phyloP scores from a whole-genome alignment of 2,797 vertebrate genomes.

The Acipenser ruthenus region DNA sequence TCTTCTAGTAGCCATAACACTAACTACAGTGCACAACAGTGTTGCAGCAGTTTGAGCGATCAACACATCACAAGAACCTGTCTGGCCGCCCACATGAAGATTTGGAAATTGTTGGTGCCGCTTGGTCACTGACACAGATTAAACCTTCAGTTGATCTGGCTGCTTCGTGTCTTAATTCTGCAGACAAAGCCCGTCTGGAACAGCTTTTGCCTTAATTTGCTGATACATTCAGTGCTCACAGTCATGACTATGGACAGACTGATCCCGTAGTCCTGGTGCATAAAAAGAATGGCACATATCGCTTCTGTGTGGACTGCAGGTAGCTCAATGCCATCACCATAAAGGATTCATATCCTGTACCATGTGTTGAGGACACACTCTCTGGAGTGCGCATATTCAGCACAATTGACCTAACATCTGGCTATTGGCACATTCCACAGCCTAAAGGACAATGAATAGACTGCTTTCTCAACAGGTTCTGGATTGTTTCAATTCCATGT shows the following conservation, averaged over 20 bases:
- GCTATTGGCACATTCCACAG: slow-evolving; percentile 16
- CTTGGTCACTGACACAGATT: too few species aligned
- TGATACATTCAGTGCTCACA: too few species aligned
- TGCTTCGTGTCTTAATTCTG: too few species aligned
- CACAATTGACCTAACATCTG: slow-evolving; percentile 6
- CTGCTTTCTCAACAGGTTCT: slow-evolving; percentile 2
- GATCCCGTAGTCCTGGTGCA: background rate
- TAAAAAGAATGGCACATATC: slow-evolving; percentile 10
- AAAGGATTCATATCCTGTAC: slow-evolving; percentile 12
- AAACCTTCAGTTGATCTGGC: too few species aligned
- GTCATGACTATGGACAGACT: background rate
- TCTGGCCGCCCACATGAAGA: slow-evolving; percentile 4
- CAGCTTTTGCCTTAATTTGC: too few species aligned
- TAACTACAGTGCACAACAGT: background rate
- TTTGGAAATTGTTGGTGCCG: background rate
- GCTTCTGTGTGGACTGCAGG: slow-evolving; percentile 10
- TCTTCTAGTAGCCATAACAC: slow-evolving; percentile 8
- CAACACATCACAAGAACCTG: slow-evolving; percentile 2
- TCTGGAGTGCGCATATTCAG: slow-evolving; percentile 4
- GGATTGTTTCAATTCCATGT: slow-evolving; percentile 2
- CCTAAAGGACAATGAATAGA: slow-evolving; percentile 2
- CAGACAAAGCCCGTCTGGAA: too few species aligned
- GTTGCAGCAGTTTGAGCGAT: slow-evolving; percentile 3
- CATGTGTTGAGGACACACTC: slow-evolving; percentile 3
- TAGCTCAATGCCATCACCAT: slow-evolving; percentile 7